A percentile compares a stretch with the other conserved stretches of the same genome.
These are phyloP conservation scores for Pegea sp. DNA, from an alignment of 23 tunicate species.

Conservation along the genomic window DNA sequence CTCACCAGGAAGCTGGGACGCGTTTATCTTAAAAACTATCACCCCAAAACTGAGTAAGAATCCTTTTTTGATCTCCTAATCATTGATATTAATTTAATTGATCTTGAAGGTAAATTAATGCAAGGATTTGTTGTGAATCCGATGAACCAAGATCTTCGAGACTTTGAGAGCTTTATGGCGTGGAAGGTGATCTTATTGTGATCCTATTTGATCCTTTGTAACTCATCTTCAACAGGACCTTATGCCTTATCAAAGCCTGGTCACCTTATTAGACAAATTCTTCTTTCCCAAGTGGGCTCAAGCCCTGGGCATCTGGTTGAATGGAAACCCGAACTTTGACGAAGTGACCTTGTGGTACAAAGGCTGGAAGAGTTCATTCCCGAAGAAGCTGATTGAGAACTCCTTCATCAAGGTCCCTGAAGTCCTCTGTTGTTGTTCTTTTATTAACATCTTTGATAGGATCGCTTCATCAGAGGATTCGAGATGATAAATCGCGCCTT, in stretches of 20 bases:
- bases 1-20: constrained; percentile 89
- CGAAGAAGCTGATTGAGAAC: constrained; percentile 22
- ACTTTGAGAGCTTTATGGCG: constrained; percentile 29
- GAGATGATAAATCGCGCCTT: constrained; percentile 80
- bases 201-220: not conserved
- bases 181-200: constrained; percentile 37
- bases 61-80: not conserved
- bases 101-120: constrained; percentile 25
- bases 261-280: constrained; percentile 54
- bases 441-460: constrained; percentile 11
- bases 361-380: constrained; percentile 60
- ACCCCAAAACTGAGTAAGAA: constrained; percentile 63
- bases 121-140: constrained; percentile 74
- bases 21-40: constrained; percentile 81
- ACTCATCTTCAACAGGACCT: constrained; percentile 10
- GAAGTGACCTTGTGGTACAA: constrained; percentile 79
- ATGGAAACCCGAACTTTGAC: constrained; percentile 40
- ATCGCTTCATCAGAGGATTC: constrained; percentile 67
- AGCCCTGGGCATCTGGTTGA: constrained; percentile 72
- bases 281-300: constrained; percentile 81
- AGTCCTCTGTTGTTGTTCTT: not conserved
- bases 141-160: constrained; percentile 37
- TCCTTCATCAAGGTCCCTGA: constrained; percentile 81
- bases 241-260: constrained; percentile 41
- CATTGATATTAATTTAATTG: not conserved